phyloP scores from a whole-genome alignment of 2,797 vertebrate species.

The Danio jaintianensis region DNA sequence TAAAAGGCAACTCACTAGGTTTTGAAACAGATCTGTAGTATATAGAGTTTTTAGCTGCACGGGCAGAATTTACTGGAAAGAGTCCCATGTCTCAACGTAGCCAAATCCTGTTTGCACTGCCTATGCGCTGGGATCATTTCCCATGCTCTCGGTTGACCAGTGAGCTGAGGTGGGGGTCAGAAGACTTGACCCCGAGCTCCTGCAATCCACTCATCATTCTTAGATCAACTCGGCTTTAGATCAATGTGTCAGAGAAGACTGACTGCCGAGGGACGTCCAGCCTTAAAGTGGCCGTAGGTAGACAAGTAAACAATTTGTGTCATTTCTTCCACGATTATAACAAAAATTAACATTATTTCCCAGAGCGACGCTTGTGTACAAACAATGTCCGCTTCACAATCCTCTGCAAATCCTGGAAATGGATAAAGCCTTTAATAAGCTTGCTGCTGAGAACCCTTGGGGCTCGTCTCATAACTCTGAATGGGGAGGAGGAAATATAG shows the following conservation, averaged over 20 bases:
- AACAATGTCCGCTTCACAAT: constrained; percentile 79
- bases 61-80: constrained; percentile 32
- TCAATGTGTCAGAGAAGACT: constrained; percentile 73
- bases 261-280: constrained; percentile 58
- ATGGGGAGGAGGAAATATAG: constrained; percentile 16
- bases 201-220: neutral
- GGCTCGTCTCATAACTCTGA: constrained; percentile 36
- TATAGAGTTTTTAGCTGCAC: constrained; percentile 26
- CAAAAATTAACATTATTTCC: constrained; percentile 80
- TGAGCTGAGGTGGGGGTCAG: constrained; percentile 1
- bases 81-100: constrained; percentile 13
- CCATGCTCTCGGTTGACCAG: constrained; percentile 17
- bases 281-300: constrained; percentile 70
- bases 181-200: constrained; percentile 1
- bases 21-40: constrained; percentile 16
- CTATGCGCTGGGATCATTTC: constrained; percentile 32
- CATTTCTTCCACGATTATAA: constrained; percentile 66
- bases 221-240: constrained; percentile 14
- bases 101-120: constrained; percentile 34
- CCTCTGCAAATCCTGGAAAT: constrained; percentile 74
- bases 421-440: constrained; percentile 82
- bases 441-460: constrained; percentile 72
- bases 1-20: constrained; percentile 10
- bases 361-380: constrained; percentile 78
- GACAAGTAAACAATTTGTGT: constrained; percentile 58